Evolutionary conservation across 2,113 vertebrate species (phyloP).

Genomic region (zebrafish (Danio rerio)): DNA sequence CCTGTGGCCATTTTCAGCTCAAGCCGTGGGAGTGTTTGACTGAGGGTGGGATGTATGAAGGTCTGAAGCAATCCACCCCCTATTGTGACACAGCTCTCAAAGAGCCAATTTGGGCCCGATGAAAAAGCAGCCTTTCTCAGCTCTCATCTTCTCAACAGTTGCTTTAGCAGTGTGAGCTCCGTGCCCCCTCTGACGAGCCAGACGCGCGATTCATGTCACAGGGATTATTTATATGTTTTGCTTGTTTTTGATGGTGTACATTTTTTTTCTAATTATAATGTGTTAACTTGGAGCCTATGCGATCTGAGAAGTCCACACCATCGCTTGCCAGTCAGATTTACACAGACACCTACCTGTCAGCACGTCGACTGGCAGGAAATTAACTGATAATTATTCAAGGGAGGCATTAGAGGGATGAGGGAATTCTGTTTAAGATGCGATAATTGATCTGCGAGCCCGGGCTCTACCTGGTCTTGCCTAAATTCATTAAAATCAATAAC

Average conservation of each 20-base stretch:
- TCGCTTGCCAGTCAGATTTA: slow-evolving; percentile 37
- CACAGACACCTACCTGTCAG: slow-evolving; percentile 58
- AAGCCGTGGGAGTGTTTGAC: slow-evolving; percentile 41
- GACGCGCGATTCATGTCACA: slow-evolving; percentile 35
- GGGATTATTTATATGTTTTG: slow-evolving; percentile 53
- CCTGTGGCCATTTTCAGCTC: not conserved
- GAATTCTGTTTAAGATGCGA: slow-evolving; percentile 50
- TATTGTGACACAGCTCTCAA: slow-evolving; percentile 43
- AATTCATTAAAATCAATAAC: slow-evolving; percentile 54
- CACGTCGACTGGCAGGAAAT: slow-evolving; percentile 52
- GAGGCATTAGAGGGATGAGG: slow-evolving; percentile 27
- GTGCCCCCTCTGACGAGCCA: slow-evolving; percentile 23
- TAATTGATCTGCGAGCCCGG: slow-evolving; percentile 46
- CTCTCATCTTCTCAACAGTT: slow-evolving; percentile 48
- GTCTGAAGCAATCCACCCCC: slow-evolving; percentile 35
- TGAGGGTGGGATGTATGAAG: slow-evolving; percentile 35
- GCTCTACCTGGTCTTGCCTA: slow-evolving; percentile 23
- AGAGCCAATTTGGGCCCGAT: slow-evolving; percentile 39
- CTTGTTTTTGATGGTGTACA: slow-evolving; percentile 10
- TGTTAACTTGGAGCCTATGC: slow-evolving; percentile 28
- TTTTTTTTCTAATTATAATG: slow-evolving; percentile 41
- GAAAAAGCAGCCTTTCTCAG: slow-evolving; percentile 38
- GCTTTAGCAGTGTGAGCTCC: slow-evolving; percentile 51
- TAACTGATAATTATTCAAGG: slow-evolving; percentile 55
- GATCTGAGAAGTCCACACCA: slow-evolving; percentile 31